phyloP scores from a whole-genome alignment of 2,888 invertebrate species.

The Disparrhopalites patrizii region DNA sequence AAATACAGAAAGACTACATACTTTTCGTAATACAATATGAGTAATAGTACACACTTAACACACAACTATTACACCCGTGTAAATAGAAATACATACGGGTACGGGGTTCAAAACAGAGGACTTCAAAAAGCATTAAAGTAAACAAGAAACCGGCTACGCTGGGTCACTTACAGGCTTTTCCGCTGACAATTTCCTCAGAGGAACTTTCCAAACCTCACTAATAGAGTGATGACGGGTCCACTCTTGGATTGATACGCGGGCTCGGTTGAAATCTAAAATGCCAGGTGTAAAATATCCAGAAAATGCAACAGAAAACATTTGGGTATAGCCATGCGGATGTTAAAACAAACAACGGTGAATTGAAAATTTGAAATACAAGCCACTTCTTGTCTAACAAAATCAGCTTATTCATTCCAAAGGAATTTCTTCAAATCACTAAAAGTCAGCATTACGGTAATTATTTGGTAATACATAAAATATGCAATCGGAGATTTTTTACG shows the following conservation, averaged over 20 bases:
- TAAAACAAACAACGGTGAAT: background rate
- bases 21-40: too few relatives aligned
- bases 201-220: conserved; percentile 47
- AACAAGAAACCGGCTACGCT: background rate
- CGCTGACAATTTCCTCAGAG: conserved; percentile 43
- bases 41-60: too few relatives aligned
- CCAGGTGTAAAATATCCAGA: conserved; percentile 9
- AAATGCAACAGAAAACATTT: background rate
- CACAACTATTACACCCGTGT: background rate
- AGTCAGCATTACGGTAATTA: too few relatives aligned
- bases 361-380: too few relatives aligned
- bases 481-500: too few relatives aligned
- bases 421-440: too few relatives aligned
- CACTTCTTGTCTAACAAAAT: too few relatives aligned
- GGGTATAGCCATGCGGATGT: background rate
- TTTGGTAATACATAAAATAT: too few relatives aligned
- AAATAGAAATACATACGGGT: background rate
- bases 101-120: background rate
- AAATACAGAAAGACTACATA: too few relatives aligned
- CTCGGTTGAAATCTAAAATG: conserved; percentile 47
- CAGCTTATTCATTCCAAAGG: too few relatives aligned
- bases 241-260: conserved; percentile 45
- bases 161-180: conserved; percentile 46
- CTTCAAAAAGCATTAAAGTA: background rate
- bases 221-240: conserved; percentile 46